Base-by-base conservation (phyloP, 2,797 vertebrate genomes). In the Atherinosoma microstoma region DNA sequence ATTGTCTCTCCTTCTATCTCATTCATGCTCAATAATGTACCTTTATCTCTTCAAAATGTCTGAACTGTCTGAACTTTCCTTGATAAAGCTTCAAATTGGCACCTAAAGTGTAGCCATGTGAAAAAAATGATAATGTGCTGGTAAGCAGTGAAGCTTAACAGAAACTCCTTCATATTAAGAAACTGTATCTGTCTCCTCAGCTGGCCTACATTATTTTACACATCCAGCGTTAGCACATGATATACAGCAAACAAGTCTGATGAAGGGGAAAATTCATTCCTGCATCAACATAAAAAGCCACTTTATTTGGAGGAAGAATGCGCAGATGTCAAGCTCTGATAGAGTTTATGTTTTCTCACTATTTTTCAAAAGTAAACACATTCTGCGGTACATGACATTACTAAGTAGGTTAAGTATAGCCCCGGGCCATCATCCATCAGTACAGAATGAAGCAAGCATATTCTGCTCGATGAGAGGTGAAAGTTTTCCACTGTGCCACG, bases 341-440 rank as follows among this genome's bases (percentile, higher is more conserved):
- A 97, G 96, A 97, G 97, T 98, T 98, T 97, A 98, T 98, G 97
- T 98, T 97, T 97, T 97, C 97, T 90, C 96, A 95, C 97, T 96
- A 98, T 98, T 98, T 97, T 97, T 97, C 97, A 98, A 97, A 98
- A 97, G 97, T 98, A 98, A 98, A 98, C 97, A 98, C 97, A 97
- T 97, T 97, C 97, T 95, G 96, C 95, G 94, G 95, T 97, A 97
- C 97, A 97, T 97, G 97, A 98, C 97, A 98, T 98, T 97, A 98
- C 96, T 98, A 98, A 98, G 97, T 98, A 98, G 97, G 97, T 98
- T 98, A 98, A 98, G 97, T 97, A 98, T 97, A 97, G 97, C 97
- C 95, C 93, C 86, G 82, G 95, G 97, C 96, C 95, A 94, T 96
- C 96, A 98, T 98, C 97, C 96, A 98, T 98, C 97, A 98, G 96